phyloP scores from a whole-genome alignment of 2,888 invertebrate genomes.

The Platypus cylindrus region DNA sequence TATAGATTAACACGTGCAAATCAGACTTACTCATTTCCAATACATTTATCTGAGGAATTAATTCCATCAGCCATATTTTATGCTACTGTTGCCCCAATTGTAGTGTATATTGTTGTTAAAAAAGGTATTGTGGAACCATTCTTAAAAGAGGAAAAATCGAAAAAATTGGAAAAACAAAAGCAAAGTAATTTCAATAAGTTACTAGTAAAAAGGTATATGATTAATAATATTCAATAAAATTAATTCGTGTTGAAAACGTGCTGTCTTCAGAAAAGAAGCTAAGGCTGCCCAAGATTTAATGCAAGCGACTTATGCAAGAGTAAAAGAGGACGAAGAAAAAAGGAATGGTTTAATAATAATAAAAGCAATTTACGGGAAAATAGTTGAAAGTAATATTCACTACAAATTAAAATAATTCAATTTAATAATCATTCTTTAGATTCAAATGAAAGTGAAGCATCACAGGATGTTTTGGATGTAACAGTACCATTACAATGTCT shows the following conservation, averaged over 20 bases:
- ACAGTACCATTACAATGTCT: constrained; percentile 91
- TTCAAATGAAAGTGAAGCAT: constrained; percentile 21
- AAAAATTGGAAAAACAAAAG: constrained; percentile 69
- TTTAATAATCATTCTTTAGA: constrained; percentile 9
- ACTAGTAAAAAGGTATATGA: constrained; percentile 53
- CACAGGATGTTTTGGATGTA: constrained; percentile 67
- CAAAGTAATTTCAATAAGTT: constrained; percentile 69
- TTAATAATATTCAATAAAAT: no score
- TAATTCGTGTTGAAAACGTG: no score
- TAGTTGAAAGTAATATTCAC: constrained; percentile 29
- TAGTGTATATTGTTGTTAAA: constrained; percentile 70
- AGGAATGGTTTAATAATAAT: constrained; percentile 76
- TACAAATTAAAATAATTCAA: neutral
- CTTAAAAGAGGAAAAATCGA: constrained; percentile 59
- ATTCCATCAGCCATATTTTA: constrained; percentile 86
- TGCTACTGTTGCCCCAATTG: constrained; percentile 76
- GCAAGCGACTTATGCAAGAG: constrained; percentile 79
- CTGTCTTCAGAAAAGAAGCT: constrained; percentile 51
- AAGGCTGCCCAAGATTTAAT: constrained; percentile 79
- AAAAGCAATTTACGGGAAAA: constrained; percentile 69
- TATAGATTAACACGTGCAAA: constrained; percentile 70
- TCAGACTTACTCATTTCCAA: constrained; percentile 79
- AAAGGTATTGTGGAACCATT: constrained; percentile 78
- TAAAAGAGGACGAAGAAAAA: constrained; percentile 65
- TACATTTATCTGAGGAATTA: constrained; percentile 81